Base-by-base conservation (phyloP, 1,140 invertebrate species). In the Euwallacea fornicatus region DNA sequence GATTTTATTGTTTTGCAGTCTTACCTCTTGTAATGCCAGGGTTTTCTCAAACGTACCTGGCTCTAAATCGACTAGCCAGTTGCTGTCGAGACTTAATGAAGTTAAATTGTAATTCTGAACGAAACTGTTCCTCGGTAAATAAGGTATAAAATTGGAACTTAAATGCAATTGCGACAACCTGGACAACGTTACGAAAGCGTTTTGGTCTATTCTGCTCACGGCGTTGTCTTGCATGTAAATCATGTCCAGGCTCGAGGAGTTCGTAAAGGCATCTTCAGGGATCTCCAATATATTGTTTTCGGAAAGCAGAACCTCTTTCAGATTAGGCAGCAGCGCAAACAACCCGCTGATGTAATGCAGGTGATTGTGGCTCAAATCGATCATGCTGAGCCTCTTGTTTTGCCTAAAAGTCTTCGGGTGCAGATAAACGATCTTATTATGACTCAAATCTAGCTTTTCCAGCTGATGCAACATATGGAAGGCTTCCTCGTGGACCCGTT, bases 221-320 rank as follows among this genome's bases (percentile, higher is more conserved):
- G 93, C 92, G 81, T 97, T 97, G 73, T 94, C 90, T 78, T 95
- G 92, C 55, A 96, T 82, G 81, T 96, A 93, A 44, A 96, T 88
- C 16, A 96, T 92, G 2, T 89, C 88, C 15, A 97, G 83, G 59
- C 88, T 88, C 0, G 86, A 79, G 7, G 91, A 92, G 69, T 93
- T 92, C 4, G 85, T 84, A 80, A 97, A 96, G 8, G 92, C 90
- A 71, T 94, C 89, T 4, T 88, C 86, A 0, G 91, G 88, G 72
- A 97, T 86, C 81, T 94, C 92, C 0, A 95, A 81, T 56, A 97
- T 92, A 80, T 96, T 96, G 78, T 97, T 97, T 80, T 95, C 92
- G 0, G 92, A 91, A 10, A 96, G 82, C 79, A 95, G 94, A 16
- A 96, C 83, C 77, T 93, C 91, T 46, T 89, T 85, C 3, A 97